phyloP scores from a whole-genome alignment of 2,797 vertebrate genomes.

The Eutrigla gurnardus region DNA sequence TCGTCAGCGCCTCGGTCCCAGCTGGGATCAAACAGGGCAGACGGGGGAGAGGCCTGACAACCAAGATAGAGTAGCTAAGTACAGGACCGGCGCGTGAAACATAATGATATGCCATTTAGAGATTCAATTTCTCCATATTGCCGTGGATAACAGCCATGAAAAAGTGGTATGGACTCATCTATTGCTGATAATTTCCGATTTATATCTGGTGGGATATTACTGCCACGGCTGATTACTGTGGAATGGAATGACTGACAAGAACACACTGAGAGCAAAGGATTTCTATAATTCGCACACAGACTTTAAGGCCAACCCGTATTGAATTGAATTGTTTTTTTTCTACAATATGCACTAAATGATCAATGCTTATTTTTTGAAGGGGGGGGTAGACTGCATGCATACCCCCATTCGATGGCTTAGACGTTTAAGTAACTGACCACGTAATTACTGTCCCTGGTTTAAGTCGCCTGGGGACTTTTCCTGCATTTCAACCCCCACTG shows the following conservation, averaged over 20 bases:
- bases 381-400: not conserved
- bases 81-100: constrained; percentile 58
- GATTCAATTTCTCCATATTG: constrained; percentile 68
- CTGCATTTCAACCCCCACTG: not conserved
- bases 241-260: constrained; percentile 61
- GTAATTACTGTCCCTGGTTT: not conserved
- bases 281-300: constrained; percentile 3
- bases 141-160: constrained; percentile 65
- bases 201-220: constrained; percentile 64
- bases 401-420: not conserved
- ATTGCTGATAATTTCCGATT: constrained; percentile 71
- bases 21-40: constrained; percentile 64
- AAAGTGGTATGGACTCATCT: constrained; percentile 60
- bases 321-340: not conserved
- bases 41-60: constrained; percentile 47
- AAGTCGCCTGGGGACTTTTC: not conserved
- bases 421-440: not conserved
- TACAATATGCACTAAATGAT: constrained; percentile 5
- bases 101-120: constrained; percentile 69
- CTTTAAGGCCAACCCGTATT: constrained; percentile 1
- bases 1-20: constrained; percentile 65
- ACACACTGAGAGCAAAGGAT: constrained; percentile 26
- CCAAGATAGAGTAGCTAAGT: constrained; percentile 53
- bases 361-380: not conserved
- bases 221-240: constrained; percentile 65